Percentiles rank a stretch among this genome's conserved stretches.
Evolutionary conservation across 2,888 invertebrate species (phyloP).

Genomic region (Sabatieria punctata): DNA sequence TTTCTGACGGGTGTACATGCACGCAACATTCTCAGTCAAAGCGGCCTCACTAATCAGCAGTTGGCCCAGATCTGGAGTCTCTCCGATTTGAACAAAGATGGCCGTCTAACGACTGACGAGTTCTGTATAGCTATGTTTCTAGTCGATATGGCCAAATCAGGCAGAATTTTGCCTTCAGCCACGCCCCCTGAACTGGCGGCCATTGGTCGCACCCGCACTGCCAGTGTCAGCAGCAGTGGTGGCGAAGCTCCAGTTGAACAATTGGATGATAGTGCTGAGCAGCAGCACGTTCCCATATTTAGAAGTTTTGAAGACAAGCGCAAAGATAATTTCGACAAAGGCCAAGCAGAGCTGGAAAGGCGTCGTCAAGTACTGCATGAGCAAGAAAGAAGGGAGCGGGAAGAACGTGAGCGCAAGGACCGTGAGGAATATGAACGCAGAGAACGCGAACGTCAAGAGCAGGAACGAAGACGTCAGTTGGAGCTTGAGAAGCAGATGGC

Average conservation of each 20-base stretch:
- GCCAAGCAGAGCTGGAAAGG: conserved; percentile 86
- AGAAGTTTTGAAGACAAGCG: conserved; percentile 94
- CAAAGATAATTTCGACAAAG: conserved; percentile 90
- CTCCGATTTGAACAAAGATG: conserved; percentile 82
- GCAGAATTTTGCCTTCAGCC: not conserved
- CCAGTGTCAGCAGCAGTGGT: too few relatives aligned
- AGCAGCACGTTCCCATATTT: too few relatives aligned
- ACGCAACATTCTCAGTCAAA: conserved; percentile 74
- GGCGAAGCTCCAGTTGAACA: too few relatives aligned
- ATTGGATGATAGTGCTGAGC: too few relatives aligned
- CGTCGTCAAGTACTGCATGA: conserved; percentile 72
- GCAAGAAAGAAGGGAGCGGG: conserved; percentile 69
- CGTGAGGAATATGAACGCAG: conserved; percentile 70
- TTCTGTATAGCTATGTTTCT: conserved; percentile 93
- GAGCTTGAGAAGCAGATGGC: conserved; percentile 66
- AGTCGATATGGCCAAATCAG: conserved; percentile 45
- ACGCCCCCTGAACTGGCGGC: too few relatives aligned
- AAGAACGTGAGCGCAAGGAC: conserved; percentile 80
- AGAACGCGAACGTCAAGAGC: conserved; percentile 38
- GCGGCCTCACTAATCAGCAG: conserved; percentile 67
- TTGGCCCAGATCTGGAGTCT: conserved; percentile 92
- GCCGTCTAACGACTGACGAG: conserved; percentile 82
- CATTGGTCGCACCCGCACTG: too few relatives aligned
- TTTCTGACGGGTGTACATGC: conserved; percentile 39
- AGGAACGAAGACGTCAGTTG: conserved; percentile 59